Percentiles rank a stretch among this genome's conserved stretches.
phyloP scores from a whole-genome alignment of 2,113 vertebrate species.

The Microtus richardsoni region DNA sequence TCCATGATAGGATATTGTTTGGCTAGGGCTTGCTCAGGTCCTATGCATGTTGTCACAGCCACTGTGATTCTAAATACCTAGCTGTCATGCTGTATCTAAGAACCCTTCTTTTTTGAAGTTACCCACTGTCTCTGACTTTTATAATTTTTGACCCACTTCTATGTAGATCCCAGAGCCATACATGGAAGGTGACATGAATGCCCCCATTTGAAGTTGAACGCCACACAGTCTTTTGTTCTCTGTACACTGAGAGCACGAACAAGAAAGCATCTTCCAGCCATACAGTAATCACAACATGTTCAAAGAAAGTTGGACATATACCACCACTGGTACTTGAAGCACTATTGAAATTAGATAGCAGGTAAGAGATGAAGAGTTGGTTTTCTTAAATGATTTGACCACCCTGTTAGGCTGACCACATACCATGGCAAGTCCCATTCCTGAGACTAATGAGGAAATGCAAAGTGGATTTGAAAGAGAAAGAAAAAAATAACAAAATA shows the following conservation, averaged over 20 bases:
- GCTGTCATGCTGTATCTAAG: neutral
- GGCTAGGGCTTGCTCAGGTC: too few species aligned
- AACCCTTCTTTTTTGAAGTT: neutral
- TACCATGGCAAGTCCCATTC: too few species aligned
- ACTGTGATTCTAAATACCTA: neutral
- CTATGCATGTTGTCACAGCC: neutral
- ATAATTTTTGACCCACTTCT: neutral
- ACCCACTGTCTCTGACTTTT: neutral
- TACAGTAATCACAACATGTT: neutral
- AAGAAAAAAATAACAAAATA: neutral
- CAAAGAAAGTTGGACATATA: neutral
- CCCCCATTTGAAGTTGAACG: neutral
- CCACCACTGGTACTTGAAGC: neutral
- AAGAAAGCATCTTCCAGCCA: neutral
- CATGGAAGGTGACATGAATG: neutral
- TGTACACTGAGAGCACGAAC: neutral
- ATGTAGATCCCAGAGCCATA: neutral
- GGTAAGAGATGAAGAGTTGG: neutral
- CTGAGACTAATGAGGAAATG: neutral
- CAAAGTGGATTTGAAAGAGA: neutral
- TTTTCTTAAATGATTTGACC: neutral
- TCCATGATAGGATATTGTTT: neutral
- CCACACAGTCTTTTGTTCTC: neutral
- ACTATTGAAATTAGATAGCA: too few species aligned
- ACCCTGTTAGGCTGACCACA: neutral